A percentile compares a stretch with the other conserved stretches of the same genome.
These are phyloP conservation scores for Heliconius himera DNA, from an alignment of 1,140 invertebrate genomes.

Conservation along the genomic window DNA sequence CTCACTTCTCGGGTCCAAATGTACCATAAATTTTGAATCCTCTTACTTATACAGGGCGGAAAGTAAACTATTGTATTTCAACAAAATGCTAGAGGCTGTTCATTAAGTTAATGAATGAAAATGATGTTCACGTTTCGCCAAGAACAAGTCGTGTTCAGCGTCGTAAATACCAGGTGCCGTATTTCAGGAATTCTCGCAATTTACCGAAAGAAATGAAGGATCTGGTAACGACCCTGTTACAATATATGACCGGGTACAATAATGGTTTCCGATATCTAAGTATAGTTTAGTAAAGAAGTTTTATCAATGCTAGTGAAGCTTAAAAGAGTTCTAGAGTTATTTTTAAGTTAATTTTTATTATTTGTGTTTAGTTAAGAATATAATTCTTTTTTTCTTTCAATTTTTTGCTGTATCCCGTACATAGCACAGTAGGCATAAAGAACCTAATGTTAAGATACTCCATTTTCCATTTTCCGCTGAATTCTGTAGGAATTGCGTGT, in stretches of 20 bases:
- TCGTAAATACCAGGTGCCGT: conserved; percentile 26
- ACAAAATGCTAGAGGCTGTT: conserved; percentile 26
- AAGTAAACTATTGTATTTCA: not conserved
- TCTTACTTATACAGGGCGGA: not conserved
- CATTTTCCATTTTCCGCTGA: no score
- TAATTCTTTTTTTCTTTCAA: no score
- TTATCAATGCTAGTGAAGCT: no score
- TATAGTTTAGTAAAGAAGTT: not conserved
- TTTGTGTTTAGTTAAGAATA: no score
- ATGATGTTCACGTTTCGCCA: conserved; percentile 24
- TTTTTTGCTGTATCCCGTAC: no score
- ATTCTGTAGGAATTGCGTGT: no score
- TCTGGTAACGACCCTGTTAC: conserved; percentile 16
- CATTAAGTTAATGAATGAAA: conserved; percentile 32
- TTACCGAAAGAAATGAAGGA: conserved; percentile 25
- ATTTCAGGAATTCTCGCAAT: conserved; percentile 25
- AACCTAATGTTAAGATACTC: no score
- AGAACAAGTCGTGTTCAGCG: not conserved
- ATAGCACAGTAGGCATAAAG: no score
- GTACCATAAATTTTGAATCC: not conserved
- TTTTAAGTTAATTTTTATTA: no score
- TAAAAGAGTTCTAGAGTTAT: no score
- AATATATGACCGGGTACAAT: not conserved
- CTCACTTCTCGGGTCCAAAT: not conserved
- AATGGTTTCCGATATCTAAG: not conserved